Base-by-base conservation (phyloP, 1,140 invertebrate genomes). In the Drosophila rufa region DNA sequence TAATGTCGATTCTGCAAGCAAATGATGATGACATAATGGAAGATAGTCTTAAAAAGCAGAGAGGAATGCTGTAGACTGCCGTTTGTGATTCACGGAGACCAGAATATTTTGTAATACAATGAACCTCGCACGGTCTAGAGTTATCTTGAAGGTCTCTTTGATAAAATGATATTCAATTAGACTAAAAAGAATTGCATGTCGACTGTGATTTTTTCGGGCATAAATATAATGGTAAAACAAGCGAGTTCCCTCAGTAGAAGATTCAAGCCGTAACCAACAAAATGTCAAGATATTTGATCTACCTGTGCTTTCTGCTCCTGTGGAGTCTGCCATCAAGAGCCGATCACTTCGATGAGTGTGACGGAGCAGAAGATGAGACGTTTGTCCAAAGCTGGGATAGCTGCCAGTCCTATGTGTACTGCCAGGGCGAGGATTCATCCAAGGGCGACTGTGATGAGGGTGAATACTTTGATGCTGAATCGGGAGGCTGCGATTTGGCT, bases 361-460 rank as follows among this genome's bases (percentile, higher is more conserved):
- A 76, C 0, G 76, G 74, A 5, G 36, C 51, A 0, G 73, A 67
- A 0, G 59, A 75, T 0, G 91, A 79, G 3, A 57, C 75, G 11
- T 92, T 90, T 51, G 82, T 92, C 6, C 67, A 80, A 14, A 91
- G 87, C 46, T 80, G 65, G 51, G 66, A 87, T 1, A 91, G 56
- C 55, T 92, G 91, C 22, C 75, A 91, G 40, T 70, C 77, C 2
- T 92, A 91, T 60, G 78, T 92, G 0, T 92, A 92, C 48, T 92
- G 91, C 33, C 53, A 79, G 50, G 91, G 82, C 5, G 85, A 91
- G 8, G 85, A 92, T 43, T 92, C 91, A 3, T 5, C 62, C 1
- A 47, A 71, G 53, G 89, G 80, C 12, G 76, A 90, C 14, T 92
- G 91, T 45, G 82, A 79, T 36, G 79, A 71, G 0, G 91, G 82